These are phyloP conservation scores for Proterorhinus semilunaris DNA, from an alignment of 2,113 vertebrate genomes.

Conservation along the genomic window DNA sequence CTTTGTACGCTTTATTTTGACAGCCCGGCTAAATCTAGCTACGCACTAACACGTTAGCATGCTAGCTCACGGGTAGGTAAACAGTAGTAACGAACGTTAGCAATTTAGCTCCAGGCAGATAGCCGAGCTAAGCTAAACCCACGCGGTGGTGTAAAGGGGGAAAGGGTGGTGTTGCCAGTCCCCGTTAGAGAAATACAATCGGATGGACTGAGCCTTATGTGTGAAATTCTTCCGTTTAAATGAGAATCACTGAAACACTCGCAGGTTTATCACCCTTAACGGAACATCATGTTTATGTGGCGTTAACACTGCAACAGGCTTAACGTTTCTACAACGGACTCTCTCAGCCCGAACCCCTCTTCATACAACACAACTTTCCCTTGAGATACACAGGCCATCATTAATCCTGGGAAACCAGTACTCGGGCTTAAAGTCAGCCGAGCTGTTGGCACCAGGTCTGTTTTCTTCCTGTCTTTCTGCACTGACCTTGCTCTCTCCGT, in stretches of 20 bases:
- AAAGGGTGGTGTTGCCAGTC: constrained; percentile 3
- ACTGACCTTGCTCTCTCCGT: constrained; percentile 98
- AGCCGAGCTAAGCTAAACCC: constrained; percentile 71
- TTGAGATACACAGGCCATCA: constrained; percentile 60
- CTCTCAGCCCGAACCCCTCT: constrained; percentile 16
- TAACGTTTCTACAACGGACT: background rate
- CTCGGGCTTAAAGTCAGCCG: constrained; percentile 12
- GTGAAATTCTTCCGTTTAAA: background rate
- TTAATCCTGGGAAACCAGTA: constrained; percentile 35
- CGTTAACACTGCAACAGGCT: constrained; percentile 53
- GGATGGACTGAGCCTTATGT: background rate
- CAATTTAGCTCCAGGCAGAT: constrained; percentile 54
- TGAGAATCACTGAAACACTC: background rate
- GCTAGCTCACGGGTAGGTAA: constrained; percentile 23
- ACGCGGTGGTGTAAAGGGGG: constrained; percentile 53
- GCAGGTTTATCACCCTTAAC: constrained; percentile 3
- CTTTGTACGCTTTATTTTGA: background rate
- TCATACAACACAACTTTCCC: constrained; percentile 60
- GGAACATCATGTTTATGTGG: constrained; percentile 38
- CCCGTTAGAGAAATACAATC: background rate
- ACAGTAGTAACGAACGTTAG: constrained; percentile 34
- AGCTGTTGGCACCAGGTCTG: constrained; percentile 6
- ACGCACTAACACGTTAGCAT: constrained; percentile 21
- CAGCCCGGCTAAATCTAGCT: constrained; percentile 25
- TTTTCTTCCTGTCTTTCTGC: constrained; percentile 1